Percentiles rank a stretch among this genome's conserved stretches.
These are phyloP conservation scores for Ibidorhyncha struthersii DNA, from an alignment of 2,113 vertebrate genomes.

Conservation along the genomic window DNA sequence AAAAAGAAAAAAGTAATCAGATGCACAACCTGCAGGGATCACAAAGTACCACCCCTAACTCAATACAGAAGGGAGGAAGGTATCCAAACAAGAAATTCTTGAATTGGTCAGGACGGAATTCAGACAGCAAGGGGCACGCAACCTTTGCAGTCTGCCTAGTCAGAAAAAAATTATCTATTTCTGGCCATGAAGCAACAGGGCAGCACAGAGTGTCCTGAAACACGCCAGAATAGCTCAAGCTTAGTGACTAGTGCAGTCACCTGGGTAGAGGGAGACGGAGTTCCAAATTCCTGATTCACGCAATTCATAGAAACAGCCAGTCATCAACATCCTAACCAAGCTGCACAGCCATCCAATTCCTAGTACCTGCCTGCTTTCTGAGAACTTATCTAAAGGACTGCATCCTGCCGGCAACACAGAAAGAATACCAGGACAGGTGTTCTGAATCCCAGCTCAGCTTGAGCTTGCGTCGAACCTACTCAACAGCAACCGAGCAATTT, in stretches of 20 bases:
- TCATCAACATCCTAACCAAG: background rate
- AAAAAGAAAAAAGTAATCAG: background rate
- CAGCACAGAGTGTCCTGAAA: background rate
- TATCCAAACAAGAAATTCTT: background rate
- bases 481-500: background rate
- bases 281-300: background rate
- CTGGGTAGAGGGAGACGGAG: background rate
- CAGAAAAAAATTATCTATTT: conserved; percentile 40
- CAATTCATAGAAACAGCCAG: background rate
- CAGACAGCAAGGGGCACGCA: background rate
- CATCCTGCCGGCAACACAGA: background rate
- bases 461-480: background rate
- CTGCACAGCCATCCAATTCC: rapidly evolving
- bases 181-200: background rate
- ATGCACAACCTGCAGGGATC: background rate
- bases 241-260: background rate
- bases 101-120: background rate
- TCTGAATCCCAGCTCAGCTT: background rate
- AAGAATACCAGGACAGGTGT: background rate
- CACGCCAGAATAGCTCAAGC: background rate
- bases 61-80: background rate
- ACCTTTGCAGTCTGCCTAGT: conserved; percentile 8
- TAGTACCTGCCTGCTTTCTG: background rate
- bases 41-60: background rate
- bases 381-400: rapidly evolving